These are phyloP conservation scores for Myotis pilosus DNA, from an alignment of 2,797 vertebrate genomes.

Conservation along the genomic window DNA sequence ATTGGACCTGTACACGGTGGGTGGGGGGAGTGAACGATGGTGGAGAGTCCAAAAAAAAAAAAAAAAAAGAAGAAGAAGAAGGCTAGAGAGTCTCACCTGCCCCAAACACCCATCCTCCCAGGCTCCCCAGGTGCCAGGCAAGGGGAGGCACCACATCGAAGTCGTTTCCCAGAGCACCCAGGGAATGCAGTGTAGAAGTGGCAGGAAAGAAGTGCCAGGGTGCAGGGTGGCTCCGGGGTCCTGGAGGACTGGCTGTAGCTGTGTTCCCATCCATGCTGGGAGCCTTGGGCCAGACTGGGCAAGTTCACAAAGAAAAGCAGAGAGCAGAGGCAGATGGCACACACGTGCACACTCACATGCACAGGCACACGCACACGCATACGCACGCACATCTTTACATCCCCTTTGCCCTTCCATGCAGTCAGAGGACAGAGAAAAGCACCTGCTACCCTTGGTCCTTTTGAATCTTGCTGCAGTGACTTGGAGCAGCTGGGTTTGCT, in stretches of 20 bases:
- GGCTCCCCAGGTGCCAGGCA: background rate
- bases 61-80: background rate
- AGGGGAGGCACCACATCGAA: background rate
- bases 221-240: background rate
- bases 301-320: background rate
- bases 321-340: background rate
- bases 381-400: background rate
- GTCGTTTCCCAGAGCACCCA: background rate
- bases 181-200: background rate
- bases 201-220: background rate
- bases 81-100: too few relatives aligned
- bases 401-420: background rate
- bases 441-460: background rate
- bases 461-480: background rate
- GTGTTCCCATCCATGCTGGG: background rate
- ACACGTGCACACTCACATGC: too few relatives aligned
- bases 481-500: background rate
- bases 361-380: rapidly evolving
- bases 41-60: background rate
- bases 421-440: background rate
- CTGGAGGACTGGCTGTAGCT: background rate
- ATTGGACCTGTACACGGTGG: background rate
- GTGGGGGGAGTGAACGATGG: too few relatives aligned
- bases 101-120: too few relatives aligned
- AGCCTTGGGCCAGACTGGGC: background rate